A percentile compares a stretch with the other conserved stretches of the same genome.
phyloP scores from a whole-genome alignment of 2,113 vertebrate genomes.

The Gasterosteus nipponicus region DNA sequence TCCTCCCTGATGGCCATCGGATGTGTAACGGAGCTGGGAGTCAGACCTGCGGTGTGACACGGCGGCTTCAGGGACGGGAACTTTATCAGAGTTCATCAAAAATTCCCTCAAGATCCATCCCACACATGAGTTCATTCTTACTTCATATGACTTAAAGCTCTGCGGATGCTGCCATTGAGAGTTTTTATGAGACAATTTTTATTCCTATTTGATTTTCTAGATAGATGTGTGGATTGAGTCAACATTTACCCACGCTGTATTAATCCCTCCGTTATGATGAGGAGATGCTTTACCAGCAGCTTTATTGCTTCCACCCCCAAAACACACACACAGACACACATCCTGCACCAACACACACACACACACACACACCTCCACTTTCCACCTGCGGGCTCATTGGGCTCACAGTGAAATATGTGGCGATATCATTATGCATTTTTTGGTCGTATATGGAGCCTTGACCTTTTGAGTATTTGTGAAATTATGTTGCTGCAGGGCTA shows the following conservation, averaged over 20 bases:
- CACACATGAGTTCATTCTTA: constrained; percentile 58
- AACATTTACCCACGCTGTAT: constrained; percentile 18
- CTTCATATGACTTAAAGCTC: constrained; percentile 35
- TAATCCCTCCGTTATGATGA: constrained; percentile 26
- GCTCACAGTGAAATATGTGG: constrained; percentile 56
- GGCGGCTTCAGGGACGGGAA: constrained; percentile 40
- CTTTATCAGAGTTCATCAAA: constrained; percentile 39
- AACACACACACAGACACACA: constrained; percentile 23
- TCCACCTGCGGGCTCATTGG: constrained; percentile 58
- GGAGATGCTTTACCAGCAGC: constrained; percentile 34
- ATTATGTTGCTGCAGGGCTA: constrained; percentile 38
- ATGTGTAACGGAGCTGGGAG: constrained; percentile 45
- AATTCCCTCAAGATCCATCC: constrained; percentile 33
- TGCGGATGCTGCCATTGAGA: neutral
- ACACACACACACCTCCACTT: constrained; percentile 24
- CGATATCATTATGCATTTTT: constrained; percentile 64
- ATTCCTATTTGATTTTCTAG: neutral
- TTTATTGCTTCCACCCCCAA: constrained; percentile 40
- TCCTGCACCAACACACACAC: constrained; percentile 13
- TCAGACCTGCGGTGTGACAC: constrained; percentile 36
- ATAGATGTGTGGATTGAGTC: neutral
- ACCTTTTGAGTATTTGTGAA: constrained; percentile 68
- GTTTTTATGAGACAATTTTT: constrained; percentile 4
- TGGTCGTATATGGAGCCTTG: constrained; percentile 49
- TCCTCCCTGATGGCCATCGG: constrained; percentile 53